Evolutionary conservation across 2,113 vertebrate species (phyloP).

Genomic region (Megatriorchis doriae): DNA sequence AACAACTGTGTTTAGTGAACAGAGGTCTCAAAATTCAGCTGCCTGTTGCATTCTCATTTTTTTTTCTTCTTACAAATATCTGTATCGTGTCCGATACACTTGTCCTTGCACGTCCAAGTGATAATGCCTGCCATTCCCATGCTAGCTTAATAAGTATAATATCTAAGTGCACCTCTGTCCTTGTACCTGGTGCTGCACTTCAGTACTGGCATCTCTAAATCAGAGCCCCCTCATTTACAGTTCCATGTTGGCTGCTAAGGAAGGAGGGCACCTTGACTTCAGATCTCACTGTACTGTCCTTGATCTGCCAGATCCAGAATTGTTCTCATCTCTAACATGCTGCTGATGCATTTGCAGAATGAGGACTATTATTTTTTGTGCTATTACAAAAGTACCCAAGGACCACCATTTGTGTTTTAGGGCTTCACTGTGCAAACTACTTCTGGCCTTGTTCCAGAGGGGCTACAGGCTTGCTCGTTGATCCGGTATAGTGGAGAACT

Average conservation of each 20-base stretch:
- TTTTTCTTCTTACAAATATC: neutral
- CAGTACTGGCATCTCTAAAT: neutral
- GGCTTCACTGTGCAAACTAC: neutral
- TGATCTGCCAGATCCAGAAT: neutral
- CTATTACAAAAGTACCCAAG: neutral
- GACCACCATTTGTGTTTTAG: neutral
- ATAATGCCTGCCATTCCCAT: neutral
- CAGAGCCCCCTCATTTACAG: neutral
- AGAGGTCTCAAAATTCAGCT: neutral
- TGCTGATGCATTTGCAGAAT: neutral
- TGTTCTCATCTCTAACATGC: neutral
- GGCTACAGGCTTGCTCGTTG: neutral
- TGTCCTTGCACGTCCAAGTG: neutral
- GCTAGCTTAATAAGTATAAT: neutral
- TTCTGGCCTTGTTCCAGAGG: neutral
- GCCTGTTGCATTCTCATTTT: neutral
- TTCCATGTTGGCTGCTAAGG: neutral
- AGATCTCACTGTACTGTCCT: conserved; percentile 7
- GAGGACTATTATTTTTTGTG: neutral
- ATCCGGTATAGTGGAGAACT: neutral
- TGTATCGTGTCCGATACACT: accelerated
- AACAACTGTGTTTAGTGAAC: neutral
- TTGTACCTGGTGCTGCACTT: neutral
- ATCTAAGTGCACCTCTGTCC: neutral
- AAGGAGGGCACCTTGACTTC: conserved; percentile 25